phyloP scores from a whole-genome alignment of 2,113 vertebrate species.

The Megaptera novaeangliae region DNA sequence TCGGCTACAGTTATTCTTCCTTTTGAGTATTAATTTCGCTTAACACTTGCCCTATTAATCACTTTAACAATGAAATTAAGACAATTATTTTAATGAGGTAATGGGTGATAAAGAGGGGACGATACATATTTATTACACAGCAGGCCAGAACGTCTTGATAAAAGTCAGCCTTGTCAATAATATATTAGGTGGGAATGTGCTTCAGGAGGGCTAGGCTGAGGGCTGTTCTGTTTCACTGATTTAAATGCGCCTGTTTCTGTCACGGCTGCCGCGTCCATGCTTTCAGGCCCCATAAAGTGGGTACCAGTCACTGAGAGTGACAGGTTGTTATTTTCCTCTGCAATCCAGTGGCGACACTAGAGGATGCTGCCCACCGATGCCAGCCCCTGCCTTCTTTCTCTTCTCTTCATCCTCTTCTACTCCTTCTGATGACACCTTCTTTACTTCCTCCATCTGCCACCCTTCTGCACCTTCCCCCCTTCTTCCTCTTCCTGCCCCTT shows the following conservation, averaged over 20 bases:
- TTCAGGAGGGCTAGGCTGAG: conserved; percentile 45
- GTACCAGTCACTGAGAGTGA: conserved; percentile 32
- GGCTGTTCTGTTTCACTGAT: conserved; percentile 52
- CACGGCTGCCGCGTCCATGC: background rate
- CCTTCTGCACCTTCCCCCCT: background rate
- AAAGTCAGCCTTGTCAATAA: conserved; percentile 81
- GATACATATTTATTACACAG: conserved; percentile 78
- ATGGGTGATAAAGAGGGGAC: conserved; percentile 78
- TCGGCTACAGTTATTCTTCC: conserved; percentile 69
- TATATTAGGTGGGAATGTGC: conserved; percentile 71
- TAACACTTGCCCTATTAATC: conserved; percentile 84
- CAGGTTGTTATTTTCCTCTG: background rate
- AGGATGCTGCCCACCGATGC: background rate
- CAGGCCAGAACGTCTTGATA: conserved; percentile 68
- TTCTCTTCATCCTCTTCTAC: background rate
- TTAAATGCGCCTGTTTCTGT: conserved; percentile 45
- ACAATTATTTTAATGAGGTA: conserved; percentile 86
- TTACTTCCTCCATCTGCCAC: background rate
- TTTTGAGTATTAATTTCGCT: conserved; percentile 83
- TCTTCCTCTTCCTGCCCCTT: too few species aligned
- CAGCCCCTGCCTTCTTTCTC: background rate
- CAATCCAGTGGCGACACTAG: background rate
- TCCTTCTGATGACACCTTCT: background rate
- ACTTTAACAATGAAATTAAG: conserved; percentile 86
- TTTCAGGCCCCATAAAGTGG: conserved; percentile 30